These are phyloP conservation scores for Zosterops pallidus DNA, from an alignment of 2,113 vertebrate species.

Conservation along the genomic window DNA sequence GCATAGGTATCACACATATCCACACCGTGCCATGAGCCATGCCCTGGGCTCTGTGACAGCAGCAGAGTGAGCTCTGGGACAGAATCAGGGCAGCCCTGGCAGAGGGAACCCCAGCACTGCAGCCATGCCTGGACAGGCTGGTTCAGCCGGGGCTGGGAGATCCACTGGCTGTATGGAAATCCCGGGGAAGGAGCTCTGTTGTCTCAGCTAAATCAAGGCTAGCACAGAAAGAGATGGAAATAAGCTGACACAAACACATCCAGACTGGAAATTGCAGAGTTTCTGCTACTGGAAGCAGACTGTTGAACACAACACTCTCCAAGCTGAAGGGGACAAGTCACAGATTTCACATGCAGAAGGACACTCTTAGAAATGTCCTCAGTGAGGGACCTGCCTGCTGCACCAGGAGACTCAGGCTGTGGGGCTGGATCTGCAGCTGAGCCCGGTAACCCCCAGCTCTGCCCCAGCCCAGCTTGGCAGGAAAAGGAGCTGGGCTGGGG, in stretches of 20 bases:
- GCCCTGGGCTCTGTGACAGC: not conserved
- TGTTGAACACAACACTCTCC: not conserved
- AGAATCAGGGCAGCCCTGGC: not conserved
- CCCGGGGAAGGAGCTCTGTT: not conserved
- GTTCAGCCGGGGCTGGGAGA: not conserved
- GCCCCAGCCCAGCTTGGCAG: not conserved
- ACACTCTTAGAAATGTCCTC: not conserved
- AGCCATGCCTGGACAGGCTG: not conserved
- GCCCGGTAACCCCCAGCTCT: not conserved
- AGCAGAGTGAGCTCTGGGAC: not conserved
- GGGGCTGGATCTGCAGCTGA: not conserved
- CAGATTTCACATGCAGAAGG: not conserved
- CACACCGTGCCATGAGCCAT: accelerated
- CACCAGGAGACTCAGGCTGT: accelerated
- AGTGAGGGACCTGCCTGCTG: not conserved
- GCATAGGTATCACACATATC: accelerated
- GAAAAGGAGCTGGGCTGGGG: not conserved
- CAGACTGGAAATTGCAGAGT: not conserved
- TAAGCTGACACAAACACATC: not conserved
- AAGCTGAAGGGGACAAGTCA: not conserved
- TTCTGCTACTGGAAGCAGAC: not conserved
- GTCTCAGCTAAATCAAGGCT: not conserved
- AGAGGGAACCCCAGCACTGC: not conserved
- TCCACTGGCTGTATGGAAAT: not conserved
- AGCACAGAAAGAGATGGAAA: not conserved